Base-by-base conservation (phyloP, 2,888 invertebrate genomes). In the Agriotes lineatus region DNA sequence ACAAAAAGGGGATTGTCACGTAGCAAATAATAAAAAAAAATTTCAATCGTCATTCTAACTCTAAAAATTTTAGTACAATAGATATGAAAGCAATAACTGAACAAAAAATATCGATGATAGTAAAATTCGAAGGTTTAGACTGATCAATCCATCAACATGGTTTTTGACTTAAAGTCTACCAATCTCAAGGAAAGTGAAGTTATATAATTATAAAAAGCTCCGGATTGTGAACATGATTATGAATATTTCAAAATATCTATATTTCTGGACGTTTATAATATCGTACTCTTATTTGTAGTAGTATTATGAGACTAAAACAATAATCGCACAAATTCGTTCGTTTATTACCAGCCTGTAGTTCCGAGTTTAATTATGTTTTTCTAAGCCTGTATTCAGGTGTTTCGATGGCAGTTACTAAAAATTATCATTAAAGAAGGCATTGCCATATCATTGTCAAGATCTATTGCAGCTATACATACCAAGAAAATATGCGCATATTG, bases 391-490 rank as follows among this genome's bases (percentile, higher is more conserved):
- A 18, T 6, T 18, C 44, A n/a, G 0, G 2, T 12, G 0, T n/a
- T 45, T 1, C 44, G 25, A 5, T 59, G 0, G 5, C 16, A 4
- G 9, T 45, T 30, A n/a, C 10, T 30, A 12, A 3, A 7, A 6
- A 44, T 7, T 22, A 33, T 6, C 9, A 45, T 25, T 14, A 19
- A 1, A 10, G 2, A 44, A 18, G n/a, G 30, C 5, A 18, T n/a
- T 3, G 12, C n/a, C 10, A 59, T 0, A 6, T 59, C 30, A 3
- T n/a, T 14, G 7, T 59, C 44, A 0, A 59, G 19, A 19, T 59
- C 59, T 10, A 14, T 25, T n/a, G 18, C 16, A 6, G 30, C 30
- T n/a, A n/a, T 3, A 44, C n/a, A 30, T 30, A 59, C 59, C 59
- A 59, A 44, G 25, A 30, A 25, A 59, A 1, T n/a, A 59, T 3